These are phyloP conservation scores for Papilio elwesi DNA, from an alignment of 2,888 invertebrate species.

Conservation along the genomic window DNA sequence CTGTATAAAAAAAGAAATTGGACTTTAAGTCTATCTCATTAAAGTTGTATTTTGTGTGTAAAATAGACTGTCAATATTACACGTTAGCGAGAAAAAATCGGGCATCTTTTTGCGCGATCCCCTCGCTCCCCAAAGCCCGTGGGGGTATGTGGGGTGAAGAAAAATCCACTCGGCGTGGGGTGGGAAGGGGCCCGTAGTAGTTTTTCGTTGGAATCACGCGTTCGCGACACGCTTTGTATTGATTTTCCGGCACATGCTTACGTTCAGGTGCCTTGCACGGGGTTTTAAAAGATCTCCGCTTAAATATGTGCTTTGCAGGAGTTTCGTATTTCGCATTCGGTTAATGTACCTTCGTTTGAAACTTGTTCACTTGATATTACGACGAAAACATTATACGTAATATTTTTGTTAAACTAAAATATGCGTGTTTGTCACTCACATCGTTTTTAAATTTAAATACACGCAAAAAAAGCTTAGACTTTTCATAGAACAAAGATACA, in stretches of 20 bases:
- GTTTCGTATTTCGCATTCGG: neutral
- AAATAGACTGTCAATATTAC: slow-evolving; percentile 67
- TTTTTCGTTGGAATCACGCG: slow-evolving; percentile 83
- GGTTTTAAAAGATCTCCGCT: slow-evolving; percentile 47
- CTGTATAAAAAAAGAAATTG: slow-evolving; percentile 44
- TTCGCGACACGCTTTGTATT: slow-evolving; percentile 79
- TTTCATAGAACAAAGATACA: too few relatives aligned
- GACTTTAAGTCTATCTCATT: slow-evolving; percentile 35
- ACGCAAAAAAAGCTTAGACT: too few relatives aligned
- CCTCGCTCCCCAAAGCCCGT: slow-evolving; percentile 70
- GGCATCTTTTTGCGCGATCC: slow-evolving; percentile 79
- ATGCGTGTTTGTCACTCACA: too few relatives aligned
- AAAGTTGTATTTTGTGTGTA: slow-evolving; percentile 51
- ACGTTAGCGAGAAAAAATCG: slow-evolving; percentile 75
- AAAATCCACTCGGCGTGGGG: slow-evolving; percentile 68
- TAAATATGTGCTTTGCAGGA: neutral
- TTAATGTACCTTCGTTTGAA: neutral
- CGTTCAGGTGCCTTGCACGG: slow-evolving; percentile 67
- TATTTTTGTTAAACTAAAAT: too few relatives aligned
- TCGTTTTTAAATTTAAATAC: too few relatives aligned
- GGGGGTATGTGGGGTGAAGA: slow-evolving; percentile 70
- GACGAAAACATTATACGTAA: too few relatives aligned
- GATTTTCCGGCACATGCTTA: slow-evolving; percentile 78
- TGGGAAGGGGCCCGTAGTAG: slow-evolving; percentile 67
- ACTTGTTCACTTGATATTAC: neutral